Conservation (phyloP, 2,113 vertebrate genomes). For the Globicephala melas region DNA sequence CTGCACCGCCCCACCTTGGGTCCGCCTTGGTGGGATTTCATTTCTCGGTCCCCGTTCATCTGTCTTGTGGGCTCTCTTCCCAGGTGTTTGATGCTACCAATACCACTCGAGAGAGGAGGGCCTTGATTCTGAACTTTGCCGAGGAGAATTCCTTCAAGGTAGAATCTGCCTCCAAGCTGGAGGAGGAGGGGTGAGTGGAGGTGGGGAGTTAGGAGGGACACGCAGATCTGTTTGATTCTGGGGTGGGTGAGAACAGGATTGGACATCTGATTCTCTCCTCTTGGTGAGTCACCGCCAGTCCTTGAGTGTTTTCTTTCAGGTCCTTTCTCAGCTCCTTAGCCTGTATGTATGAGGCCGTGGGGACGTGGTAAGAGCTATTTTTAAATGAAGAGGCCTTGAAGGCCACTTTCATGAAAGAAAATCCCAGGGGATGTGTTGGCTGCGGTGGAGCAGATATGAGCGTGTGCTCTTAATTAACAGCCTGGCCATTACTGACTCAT, state of each 20-base stretch:
- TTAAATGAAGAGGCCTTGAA: not conserved
- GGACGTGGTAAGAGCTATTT: conserved; percentile 2
- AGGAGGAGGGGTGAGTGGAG: not conserved
- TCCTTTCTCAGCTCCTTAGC: conserved; percentile 35
- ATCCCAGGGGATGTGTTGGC: not conserved
- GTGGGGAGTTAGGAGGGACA: not conserved
- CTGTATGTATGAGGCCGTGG: conserved; percentile 39
- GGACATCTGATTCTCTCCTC: not conserved
- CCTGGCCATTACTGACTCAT: not conserved
- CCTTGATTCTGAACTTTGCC: conserved; percentile 93
- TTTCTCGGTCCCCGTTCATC: not conserved
- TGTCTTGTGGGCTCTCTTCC: not conserved
- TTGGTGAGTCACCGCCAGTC: not conserved
- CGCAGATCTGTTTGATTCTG: not conserved
- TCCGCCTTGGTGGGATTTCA: not conserved
- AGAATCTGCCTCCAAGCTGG: not conserved
- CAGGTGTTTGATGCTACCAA: conserved; percentile 99
- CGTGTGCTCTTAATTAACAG: not conserved
- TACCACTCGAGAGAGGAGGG: conserved; percentile 95
- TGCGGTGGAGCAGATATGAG: not conserved
- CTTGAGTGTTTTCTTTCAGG: conserved; percentile 23
- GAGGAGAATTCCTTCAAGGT: conserved; percentile 95
- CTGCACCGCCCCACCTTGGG: not conserved
- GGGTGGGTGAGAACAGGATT: not conserved
- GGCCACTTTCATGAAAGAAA: not conserved